phyloP scores from a whole-genome alignment of 2,888 invertebrate genomes.

The Heliconius erato region DNA sequence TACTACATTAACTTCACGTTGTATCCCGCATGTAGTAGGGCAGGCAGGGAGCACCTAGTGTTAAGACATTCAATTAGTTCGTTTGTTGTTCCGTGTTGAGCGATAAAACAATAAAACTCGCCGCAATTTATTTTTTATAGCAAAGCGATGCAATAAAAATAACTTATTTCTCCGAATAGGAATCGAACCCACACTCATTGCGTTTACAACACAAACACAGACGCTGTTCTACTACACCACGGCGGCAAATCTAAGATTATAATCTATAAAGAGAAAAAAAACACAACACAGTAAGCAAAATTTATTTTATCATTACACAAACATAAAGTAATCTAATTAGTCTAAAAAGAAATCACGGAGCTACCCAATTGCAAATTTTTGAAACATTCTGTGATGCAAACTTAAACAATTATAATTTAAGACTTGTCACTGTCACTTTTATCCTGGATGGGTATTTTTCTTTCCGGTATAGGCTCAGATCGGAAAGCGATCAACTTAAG shows the following conservation, averaged over 20 bases:
- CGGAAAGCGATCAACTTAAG: constrained; percentile 89
- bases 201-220: no score
- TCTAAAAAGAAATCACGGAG: constrained; percentile 13
- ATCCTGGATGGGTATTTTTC: constrained; percentile 72
- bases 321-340: constrained; percentile 24
- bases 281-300: neutral
- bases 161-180: no score
- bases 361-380: neutral
- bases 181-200: no score
- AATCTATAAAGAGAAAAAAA: neutral
- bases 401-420: neutral
- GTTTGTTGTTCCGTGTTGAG: no score
- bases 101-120: no score
- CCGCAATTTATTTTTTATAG: no score
- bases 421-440: constrained; percentile 56
- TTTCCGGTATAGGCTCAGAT: constrained; percentile 71
- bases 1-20: no score
- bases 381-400: neutral
- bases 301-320: neutral
- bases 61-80: no score
- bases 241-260: neutral
- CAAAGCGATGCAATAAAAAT: no score
- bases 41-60: no score
- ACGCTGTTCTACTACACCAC: no score
- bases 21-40: no score